Base-by-base conservation (phyloP, 1,140 invertebrate species). In the Campoletis sonorensis region DNA sequence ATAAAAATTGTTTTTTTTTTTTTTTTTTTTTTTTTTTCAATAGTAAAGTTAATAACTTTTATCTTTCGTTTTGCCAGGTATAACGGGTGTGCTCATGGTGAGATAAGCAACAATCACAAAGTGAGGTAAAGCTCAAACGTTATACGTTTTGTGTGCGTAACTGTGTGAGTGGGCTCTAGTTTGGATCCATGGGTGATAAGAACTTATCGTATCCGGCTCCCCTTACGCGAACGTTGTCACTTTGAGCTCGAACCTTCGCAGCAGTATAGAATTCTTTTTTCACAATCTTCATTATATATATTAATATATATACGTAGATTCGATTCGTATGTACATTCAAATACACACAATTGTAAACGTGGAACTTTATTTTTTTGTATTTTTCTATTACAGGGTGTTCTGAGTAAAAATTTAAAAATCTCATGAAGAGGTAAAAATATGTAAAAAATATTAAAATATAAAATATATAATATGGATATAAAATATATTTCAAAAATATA, bases 141-240 rank as follows among this genome's bases (percentile, higher is more conserved):
- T 77, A 33, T n/a, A n/a, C 45, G 18, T 61, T 77, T 61, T 18
- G 30, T 11, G 51, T 23, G 37, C 45, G 72, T 81, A 30, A 18
- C n/a, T 45, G 71, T 30, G 68, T 82, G 68, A 81, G 76, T 76
- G 80, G 81, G 82, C 21, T 68, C 86, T 51, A 81, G 82, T 87
- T 80, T 81, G 87, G 87, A 72, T 84, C 73, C 40, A 71, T 80
- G n/a, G n/a, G 84, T 85, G 89, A 90, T 90, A 91, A 89, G 81
- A 83, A 80, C 85, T 90, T 91, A 91, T 91, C 90, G 84, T 89
- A 90, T 90, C 89, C 89, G 87, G 89, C 87, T 89, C 87, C 84
- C 86, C 87, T 89, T 87, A 83, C 87, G 79, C 83, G 30, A 82
- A 86, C 82, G 82, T 85, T 85, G 84, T 83, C 84, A 87, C 86